phyloP scores from a whole-genome alignment of 1,140 invertebrate species.

The Magallana ariakensis region DNA sequence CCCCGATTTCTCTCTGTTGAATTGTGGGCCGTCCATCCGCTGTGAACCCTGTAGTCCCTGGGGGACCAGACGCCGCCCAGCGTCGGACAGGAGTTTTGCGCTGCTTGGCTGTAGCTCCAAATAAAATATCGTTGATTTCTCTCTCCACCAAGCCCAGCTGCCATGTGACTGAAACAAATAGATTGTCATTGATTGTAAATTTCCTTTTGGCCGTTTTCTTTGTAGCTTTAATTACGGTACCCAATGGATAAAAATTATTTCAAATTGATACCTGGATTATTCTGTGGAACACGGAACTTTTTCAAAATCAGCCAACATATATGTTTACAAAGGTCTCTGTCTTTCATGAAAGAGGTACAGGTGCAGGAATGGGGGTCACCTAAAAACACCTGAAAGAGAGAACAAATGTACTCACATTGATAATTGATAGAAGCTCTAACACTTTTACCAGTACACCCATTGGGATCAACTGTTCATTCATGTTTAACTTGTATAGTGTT shows the following conservation, averaged over 20 bases:
- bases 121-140: constrained; percentile 78
- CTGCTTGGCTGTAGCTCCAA: constrained; percentile 61
- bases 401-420: neutral
- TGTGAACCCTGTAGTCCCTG: constrained; percentile 11
- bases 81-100: constrained; percentile 54
- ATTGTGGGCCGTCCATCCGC: constrained; percentile 66
- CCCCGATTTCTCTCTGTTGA: constrained; percentile 76
- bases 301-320: constrained; percentile 79
- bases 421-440: too few relatives aligned
- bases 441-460: too few relatives aligned
- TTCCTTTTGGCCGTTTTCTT: too few relatives aligned
- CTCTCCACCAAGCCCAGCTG: constrained; percentile 78
- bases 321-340: constrained; percentile 79
- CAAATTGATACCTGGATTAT: constrained; percentile 73
- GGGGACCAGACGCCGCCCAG: constrained; percentile 41
- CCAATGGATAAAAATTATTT: too few relatives aligned
- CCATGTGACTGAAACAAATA: constrained; percentile 74
- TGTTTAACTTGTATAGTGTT: neutral
- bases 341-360: constrained; percentile 77
- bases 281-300: constrained; percentile 76
- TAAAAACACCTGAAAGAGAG: constrained; percentile 50
- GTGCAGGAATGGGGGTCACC: constrained; percentile 78
- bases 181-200: too few relatives aligned
- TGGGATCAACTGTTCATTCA: too few relatives aligned
- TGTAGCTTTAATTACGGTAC: too few relatives aligned